Evolutionary conservation across 2,888 invertebrate genomes (phyloP).

Genomic region (Hirtodrosophila trivittata): DNA sequence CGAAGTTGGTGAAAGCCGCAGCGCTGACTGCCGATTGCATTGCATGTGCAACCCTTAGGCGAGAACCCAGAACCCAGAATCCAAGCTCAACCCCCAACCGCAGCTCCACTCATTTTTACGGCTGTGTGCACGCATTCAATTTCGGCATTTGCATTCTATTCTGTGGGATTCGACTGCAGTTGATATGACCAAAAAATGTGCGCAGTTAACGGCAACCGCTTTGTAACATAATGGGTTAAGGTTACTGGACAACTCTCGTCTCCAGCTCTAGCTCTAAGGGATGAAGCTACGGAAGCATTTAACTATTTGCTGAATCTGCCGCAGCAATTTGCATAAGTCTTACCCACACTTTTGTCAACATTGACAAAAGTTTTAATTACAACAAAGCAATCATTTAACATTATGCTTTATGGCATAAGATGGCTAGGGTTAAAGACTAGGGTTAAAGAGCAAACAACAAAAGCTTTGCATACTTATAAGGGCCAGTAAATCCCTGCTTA

Average conservation of each 20-base stretch:
- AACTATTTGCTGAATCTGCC: slow-evolving; percentile 38
- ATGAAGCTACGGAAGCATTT: slow-evolving; percentile 11
- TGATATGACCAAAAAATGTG: slow-evolving; percentile 29
- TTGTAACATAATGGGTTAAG: slow-evolving; percentile 4
- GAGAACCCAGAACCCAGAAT: background rate
- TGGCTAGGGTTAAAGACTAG: background rate
- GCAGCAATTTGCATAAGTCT: slow-evolving; percentile 36
- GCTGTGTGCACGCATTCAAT: slow-evolving; percentile 42
- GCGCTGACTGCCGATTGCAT: slow-evolving; percentile 44
- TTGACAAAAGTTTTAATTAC: slow-evolving; percentile 72
- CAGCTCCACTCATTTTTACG: slow-evolving; percentile 12
- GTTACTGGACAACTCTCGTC: no score
- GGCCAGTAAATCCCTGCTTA: slow-evolving; percentile 28
- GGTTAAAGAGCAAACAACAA: slow-evolving; percentile 31
- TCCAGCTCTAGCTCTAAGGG: no score
- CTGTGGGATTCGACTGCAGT: slow-evolving; percentile 30
- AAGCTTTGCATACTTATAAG: slow-evolving; percentile 62
- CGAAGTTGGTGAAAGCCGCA: slow-evolving; percentile 34
- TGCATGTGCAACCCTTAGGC: slow-evolving; percentile 32
- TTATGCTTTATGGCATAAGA: slow-evolving; percentile 23
- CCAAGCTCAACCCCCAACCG: slow-evolving; percentile 12
- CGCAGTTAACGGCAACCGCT: slow-evolving; percentile 27
- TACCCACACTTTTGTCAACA: slow-evolving; percentile 52
- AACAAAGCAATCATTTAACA: slow-evolving; percentile 59
- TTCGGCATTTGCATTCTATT: slow-evolving; percentile 33